Conservation (phyloP, 2,113 vertebrate genomes). For the Pluvianellus socialis region DNA sequence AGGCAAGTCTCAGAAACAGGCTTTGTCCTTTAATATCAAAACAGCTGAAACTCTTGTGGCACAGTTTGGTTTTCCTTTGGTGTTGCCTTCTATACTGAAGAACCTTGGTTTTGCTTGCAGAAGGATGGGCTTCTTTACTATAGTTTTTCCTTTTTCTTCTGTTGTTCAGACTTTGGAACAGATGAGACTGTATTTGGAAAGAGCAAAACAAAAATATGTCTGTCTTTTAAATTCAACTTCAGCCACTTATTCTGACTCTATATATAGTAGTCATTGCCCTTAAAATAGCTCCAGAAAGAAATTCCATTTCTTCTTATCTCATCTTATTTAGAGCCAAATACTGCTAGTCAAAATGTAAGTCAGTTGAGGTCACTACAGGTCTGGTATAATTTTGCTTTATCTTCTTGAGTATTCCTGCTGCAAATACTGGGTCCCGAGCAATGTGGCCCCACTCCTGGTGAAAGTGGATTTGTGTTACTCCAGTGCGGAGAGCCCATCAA, state of each 20-base stretch:
- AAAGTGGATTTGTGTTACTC: background rate
- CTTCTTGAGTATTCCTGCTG: background rate
- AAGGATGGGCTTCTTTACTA: background rate
- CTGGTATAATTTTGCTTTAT: background rate
- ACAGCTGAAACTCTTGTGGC: background rate
- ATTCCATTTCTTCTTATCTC: conserved; percentile 37
- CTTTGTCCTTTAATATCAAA: background rate
- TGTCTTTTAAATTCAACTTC: conserved; percentile 39
- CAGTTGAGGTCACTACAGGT: background rate
- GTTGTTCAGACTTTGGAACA: background rate
- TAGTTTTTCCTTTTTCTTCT: background rate
- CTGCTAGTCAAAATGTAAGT: background rate
- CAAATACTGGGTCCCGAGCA: background rate
- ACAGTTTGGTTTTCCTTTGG: background rate
- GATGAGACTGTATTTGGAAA: conserved; percentile 30
- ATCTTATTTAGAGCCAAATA: background rate
- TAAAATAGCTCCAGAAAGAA: conserved; percentile 57
- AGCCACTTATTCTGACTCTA: conserved; percentile 21
- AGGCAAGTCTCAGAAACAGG: background rate
- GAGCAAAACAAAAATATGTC: conserved; percentile 36
- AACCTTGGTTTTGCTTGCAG: background rate
- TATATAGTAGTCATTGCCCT: conserved; percentile 43
- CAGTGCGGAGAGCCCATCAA: background rate
- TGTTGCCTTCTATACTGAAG: background rate
- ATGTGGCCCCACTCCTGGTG: background rate